phyloP scores from a whole-genome alignment of 1,140 invertebrate genomes.

The Trinorchestia longiramus region DNA sequence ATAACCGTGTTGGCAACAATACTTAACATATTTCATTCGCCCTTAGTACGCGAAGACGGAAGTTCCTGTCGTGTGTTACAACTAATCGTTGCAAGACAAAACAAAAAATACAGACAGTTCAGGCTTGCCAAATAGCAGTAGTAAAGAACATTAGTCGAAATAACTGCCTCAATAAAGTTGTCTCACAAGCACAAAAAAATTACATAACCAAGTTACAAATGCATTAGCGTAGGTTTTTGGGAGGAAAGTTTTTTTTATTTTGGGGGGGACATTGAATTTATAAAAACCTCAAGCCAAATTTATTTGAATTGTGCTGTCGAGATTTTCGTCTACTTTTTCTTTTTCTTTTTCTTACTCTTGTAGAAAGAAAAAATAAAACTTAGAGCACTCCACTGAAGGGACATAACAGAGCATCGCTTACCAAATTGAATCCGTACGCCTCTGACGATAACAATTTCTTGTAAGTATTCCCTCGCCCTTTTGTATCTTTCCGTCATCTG shows the following conservation, averaged over 20 bases:
- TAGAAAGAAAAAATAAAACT: not conserved
- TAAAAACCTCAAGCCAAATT: not conserved
- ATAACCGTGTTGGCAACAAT: not conserved
- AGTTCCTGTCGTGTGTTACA: not conserved
- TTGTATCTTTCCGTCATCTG: not conserved
- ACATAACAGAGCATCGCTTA: not conserved
- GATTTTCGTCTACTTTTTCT: not conserved
- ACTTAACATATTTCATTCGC: not conserved
- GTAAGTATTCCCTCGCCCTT: not conserved
- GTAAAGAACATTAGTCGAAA: not conserved
- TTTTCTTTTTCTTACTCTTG: not conserved
- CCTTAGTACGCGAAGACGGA: not conserved
- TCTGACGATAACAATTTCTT: constrained; percentile 14
- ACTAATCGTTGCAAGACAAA: not conserved
- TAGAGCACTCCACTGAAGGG: not conserved
- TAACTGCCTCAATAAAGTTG: not conserved
- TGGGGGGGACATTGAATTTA: not conserved
- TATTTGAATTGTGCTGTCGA: not conserved
- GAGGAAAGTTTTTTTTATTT: not conserved
- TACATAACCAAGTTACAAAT: not conserved
- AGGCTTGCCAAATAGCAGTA: not conserved
- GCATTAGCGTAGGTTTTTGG: not conserved
- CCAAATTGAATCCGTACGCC: not conserved
- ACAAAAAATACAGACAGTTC: not conserved
- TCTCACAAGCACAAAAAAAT: not conserved